Base-by-base conservation (phyloP, 2,888 invertebrate genomes). In the Epicampocera succincta region DNA sequence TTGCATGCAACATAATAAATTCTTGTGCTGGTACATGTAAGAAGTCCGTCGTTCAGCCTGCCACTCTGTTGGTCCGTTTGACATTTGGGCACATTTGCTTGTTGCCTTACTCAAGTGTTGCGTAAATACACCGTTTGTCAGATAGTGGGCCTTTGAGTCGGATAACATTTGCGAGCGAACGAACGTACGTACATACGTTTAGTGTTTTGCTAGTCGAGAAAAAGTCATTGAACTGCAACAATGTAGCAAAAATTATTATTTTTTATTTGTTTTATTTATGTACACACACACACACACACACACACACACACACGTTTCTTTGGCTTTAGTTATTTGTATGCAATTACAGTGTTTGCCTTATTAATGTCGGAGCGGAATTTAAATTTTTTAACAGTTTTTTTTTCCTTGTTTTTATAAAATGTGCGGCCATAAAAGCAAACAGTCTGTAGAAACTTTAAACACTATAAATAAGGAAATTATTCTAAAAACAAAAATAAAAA, bases 191-290 rank as follows among this genome's bases (percentile, higher is more conserved):
- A 13, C 15, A 29, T 56, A 52, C 54, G 33, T 38, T 66, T 33
- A 8, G 33, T 42, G 40, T 54, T 71, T 56, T 65, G 56, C 61
- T 52, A 46, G 52, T 50, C 15, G 13, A 46, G 13, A 25, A 65
- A 1, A 46, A 81, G 81, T 81, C 81, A 73, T 81, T 81, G 81
- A 81, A 81, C 81, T 73, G 68, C 63, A 77, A 77, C 72, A 68
- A 42, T 80, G 68, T 63, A 42, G 48, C 46, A 58, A 15, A 71
- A 65, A 65, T 63, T 21, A 50, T 75, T 52, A 66, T n/a, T 52
- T 44, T 58, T 75, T 21, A 25, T 25, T 71, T 15, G 21, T 44
- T 63, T 54, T 71, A 21, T 29, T 19, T 54, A 15, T 54, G 13
- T n/a, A n/a, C n/a, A n/a, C n/a, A n/a, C n/a, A n/a, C n/a, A n/a